Percentiles rank a stretch among this genome's conserved stretches.
These are phyloP conservation scores for Nothoprocta perdicaria DNA, from an alignment of 2,113 vertebrate species.

Conservation along the genomic window DNA sequence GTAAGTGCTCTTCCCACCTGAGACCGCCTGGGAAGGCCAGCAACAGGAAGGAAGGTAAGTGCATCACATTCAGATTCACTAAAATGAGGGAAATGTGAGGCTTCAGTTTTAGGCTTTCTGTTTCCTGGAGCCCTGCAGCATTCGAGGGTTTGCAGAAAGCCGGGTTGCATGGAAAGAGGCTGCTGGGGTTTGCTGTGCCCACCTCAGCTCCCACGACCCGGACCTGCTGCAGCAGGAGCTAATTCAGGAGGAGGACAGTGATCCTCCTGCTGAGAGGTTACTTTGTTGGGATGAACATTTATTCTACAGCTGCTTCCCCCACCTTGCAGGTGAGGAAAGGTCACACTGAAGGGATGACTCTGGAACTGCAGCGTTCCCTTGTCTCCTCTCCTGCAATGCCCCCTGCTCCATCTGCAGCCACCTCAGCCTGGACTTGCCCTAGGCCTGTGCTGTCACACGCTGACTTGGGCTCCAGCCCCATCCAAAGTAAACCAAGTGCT, in stretches of 20 bases:
- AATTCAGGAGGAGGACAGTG: accelerated
- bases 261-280: not conserved
- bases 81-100: not conserved
- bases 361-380: not conserved
- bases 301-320: not conserved
- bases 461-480: not conserved
- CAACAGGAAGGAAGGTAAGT: not conserved
- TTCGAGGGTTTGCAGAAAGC: not conserved
- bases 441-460: not conserved
- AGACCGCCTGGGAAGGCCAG: not conserved
- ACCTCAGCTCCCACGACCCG: not conserved
- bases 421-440: not conserved
- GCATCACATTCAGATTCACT: not conserved
- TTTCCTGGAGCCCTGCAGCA: not conserved
- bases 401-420: accelerated
- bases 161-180: not conserved
- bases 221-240: accelerated
- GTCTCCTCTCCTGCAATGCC: not conserved
- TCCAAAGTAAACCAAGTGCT: not conserved
- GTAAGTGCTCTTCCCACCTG: not conserved
- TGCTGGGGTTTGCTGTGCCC: not conserved
- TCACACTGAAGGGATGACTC: not conserved
- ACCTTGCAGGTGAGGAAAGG: not conserved
- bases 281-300: not conserved
- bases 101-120: not conserved